phyloP scores from a whole-genome alignment of 2,113 vertebrate species.

The Melanotaenia duboulayi region DNA sequence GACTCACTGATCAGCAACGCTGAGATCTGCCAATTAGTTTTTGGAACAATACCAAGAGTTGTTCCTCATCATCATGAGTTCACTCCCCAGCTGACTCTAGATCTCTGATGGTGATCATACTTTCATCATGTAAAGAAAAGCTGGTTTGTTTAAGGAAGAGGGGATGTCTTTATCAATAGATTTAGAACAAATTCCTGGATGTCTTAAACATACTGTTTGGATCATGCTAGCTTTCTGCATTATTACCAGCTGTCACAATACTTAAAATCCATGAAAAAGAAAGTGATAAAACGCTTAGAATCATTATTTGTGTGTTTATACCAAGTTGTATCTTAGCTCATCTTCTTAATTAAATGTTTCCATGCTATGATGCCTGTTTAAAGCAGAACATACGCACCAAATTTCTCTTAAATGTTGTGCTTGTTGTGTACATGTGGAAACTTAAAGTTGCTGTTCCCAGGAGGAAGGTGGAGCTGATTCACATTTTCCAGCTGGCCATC shows the following conservation, averaged over 20 bases:
- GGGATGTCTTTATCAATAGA: conserved; percentile 17
- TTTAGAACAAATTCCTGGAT: conserved; percentile 4
- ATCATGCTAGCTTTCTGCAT: neutral
- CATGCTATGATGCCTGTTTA: neutral
- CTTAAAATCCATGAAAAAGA: too few relatives aligned
- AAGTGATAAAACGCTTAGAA: neutral
- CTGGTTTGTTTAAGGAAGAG: conserved; percentile 29
- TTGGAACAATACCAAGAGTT: conserved; percentile 68
- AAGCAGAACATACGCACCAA: neutral
- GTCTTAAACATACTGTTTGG: neutral
- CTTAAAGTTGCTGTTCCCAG: conserved; percentile 29
- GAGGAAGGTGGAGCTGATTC: conserved; percentile 61
- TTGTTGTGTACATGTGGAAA: conserved; percentile 3
- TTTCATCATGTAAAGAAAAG: conserved; percentile 33
- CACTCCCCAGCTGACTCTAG: conserved; percentile 36
- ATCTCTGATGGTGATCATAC: conserved; percentile 36
- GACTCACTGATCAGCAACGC: conserved; percentile 37
- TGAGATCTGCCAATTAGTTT: conserved; percentile 55
- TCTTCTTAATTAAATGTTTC: neutral
- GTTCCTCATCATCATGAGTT: conserved; percentile 57
- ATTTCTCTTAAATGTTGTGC: neutral
- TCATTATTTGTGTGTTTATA: too few relatives aligned
- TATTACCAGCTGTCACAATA: neutral
- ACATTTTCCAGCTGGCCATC: conserved; percentile 47
- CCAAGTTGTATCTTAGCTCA: neutral